A percentile compares a stretch with the other conserved stretches of the same genome.
These are phyloP conservation scores for Vannuccia rotundouncinata DNA, from an alignment of 2,888 invertebrate species.

Conservation along the genomic window DNA sequence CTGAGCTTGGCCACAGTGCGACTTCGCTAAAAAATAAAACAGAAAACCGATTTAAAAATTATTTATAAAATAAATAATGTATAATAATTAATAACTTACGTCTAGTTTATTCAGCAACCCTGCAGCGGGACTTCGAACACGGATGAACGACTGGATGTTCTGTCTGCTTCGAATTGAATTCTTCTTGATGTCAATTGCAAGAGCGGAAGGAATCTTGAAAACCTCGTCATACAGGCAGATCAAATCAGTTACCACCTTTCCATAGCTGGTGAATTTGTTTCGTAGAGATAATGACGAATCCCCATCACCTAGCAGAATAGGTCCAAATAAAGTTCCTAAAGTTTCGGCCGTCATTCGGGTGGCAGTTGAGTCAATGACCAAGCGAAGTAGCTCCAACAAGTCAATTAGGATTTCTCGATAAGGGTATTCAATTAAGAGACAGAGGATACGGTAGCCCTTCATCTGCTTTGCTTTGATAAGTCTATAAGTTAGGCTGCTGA, in stretches of 20 bases:
- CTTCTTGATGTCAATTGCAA: neutral
- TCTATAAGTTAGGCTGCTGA: neutral
- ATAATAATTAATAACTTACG: neutral
- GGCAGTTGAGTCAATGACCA: neutral
- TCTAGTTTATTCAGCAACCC: neutral
- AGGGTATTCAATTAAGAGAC: neutral
- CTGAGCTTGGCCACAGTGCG: neutral
- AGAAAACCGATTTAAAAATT: neutral
- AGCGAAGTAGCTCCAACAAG: neutral
- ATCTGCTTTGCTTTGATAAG: neutral
- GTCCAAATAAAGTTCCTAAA: neutral
- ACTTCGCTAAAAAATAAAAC: neutral
- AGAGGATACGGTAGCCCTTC: conserved; percentile 5
- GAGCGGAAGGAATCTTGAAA: neutral
- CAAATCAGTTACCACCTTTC: neutral
- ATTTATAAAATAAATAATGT: neutral
- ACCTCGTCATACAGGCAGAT: neutral
- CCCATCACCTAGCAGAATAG: neutral
- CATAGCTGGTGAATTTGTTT: neutral
- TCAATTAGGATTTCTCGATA: neutral
- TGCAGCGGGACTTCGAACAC: neutral
- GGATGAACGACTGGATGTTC: neutral
- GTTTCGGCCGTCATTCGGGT: neutral
- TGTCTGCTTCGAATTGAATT: neutral
- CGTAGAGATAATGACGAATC: neutral